Base-by-base conservation (phyloP, 2,888 invertebrate species). In the Harpalus rubripes region DNA sequence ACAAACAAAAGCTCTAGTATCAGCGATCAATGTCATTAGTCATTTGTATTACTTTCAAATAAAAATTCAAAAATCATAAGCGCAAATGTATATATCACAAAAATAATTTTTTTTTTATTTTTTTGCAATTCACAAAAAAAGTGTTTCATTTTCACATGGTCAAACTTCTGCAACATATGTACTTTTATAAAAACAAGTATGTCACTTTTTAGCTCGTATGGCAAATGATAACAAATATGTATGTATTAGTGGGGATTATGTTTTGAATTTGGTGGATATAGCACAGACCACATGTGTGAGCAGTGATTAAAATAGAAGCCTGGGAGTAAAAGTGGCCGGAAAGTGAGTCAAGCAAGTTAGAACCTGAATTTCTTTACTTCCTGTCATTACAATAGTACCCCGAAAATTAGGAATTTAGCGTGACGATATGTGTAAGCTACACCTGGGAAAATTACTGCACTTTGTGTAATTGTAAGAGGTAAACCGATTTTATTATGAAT, bases 281-380 rank as follows among this genome's bases (percentile, higher is more conserved):
- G 44, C 10, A 52, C 8, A 52, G 44, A 52, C 44, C 44, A 52
- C 44, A 52, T 52, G 44, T 52, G 44, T 10, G 44, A 52, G 44
- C 44, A 52, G 44, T 52, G 44, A 52, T 52, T 52, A 52, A 52
- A 52, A 52, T 52, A 52, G 44, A 52, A 52, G 44, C 44, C 44
- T 52, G 44, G 44, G 44, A 52, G 44, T 12, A 52, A 52, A 52
- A 52, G 44, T 68, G 39, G 15, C 39, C 68, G 68, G 68, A 68
- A 68, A 39, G 68, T 65, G 68, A 68, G 15, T n/a, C 41, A n/a
- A 68, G 15, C 68, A 68, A 68, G 68, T 68, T 39, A 68, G 16
- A 68, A 68, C 68, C 68, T 68, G 68, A 8, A 68, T 68, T 16
- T 39, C 68, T 68, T 68, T 39, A 68, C 68, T 68, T 68, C 68